Percentiles rank a stretch among this genome's conserved stretches.
Conservation (phyloP, 2,113 vertebrate species). For the Sturnus vulgaris region DNA sequence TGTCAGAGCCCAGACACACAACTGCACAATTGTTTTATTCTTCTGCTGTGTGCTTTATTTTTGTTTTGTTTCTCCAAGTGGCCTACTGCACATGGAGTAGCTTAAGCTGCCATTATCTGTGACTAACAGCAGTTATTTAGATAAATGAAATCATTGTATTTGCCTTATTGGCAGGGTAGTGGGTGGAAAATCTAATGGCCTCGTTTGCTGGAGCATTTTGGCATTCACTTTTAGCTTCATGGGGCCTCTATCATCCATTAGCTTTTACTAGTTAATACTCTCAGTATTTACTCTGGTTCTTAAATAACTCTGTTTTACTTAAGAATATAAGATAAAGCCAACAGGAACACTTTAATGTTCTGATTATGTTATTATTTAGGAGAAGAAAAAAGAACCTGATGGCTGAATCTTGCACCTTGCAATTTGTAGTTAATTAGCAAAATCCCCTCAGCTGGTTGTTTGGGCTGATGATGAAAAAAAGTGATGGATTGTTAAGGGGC, state of each 20-base stretch:
- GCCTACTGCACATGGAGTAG: neutral
- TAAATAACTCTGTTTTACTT: neutral
- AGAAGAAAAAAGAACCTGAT: neutral
- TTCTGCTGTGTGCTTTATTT: neutral
- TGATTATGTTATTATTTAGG: neutral
- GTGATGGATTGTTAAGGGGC: neutral
- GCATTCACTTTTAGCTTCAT: neutral
- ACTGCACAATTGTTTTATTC: neutral
- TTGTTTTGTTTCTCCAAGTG: neutral
- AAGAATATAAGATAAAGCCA: neutral
- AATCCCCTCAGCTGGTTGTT: neutral
- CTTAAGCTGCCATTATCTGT: constrained; percentile 4
- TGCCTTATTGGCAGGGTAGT: neutral
- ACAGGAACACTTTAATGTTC: neutral
- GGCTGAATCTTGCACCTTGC: neutral
- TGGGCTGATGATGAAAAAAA: neutral
- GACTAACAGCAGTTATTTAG: neutral
- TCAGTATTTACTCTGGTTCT: neutral
- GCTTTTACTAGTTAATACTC: neutral
- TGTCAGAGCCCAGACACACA: neutral
- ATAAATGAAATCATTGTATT: constrained; percentile 9
- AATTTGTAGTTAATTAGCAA: neutral
- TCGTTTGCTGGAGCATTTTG: neutral
- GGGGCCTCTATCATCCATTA: neutral
- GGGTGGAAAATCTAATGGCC: neutral